Evolutionary conservation across 2,113 vertebrate genomes (phyloP), one percentile per base, ranked within the genome.

Genomic region (Pelusios castaneus): DNA sequence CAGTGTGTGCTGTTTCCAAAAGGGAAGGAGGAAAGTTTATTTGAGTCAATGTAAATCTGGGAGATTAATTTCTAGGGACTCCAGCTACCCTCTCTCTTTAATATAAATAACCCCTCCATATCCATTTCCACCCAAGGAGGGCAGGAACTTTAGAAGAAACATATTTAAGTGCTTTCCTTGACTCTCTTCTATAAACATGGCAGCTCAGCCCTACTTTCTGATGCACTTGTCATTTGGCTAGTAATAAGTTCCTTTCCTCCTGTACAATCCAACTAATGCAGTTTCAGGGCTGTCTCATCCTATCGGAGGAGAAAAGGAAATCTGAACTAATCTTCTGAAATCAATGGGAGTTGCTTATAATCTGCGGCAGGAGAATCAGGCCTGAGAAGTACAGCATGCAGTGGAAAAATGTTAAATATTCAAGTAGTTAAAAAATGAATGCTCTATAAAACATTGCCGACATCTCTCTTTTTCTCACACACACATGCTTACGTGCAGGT

Each of bases 1-100:
- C 70, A 93, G 90, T 89, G 86, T 81, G 34, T 81, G 51, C 63
- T 82, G 60, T 89, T 95, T 96, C 85, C 89, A 93, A 91, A 94
- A 89, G 31, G 84, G 96, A 82, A 92, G 10, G 45, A 80, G 56
- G 79, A 82, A 27, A 10, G 51, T 89, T 83, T 91, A 75, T 84
- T 82, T 92, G 92, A 93, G 43, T 92, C 70, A 47, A 73, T 87
- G 25, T 90, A 91, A 95, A 92, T 43, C 75, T 60, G 45, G 6
- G 80, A 87, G 49, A 85, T 85, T 79, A 82, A 94, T 84, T 94
- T 16, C 9, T 16, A 91, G 25, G 79, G 38, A 89, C 90, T 1
- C 3, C 6, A 54, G 19, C 2, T 80, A 5, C 10, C 2, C 19
- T 89, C 56, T 70, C 47, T 78, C 38, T 88, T 93, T 55, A 87